Evolutionary conservation across 2,113 vertebrate genomes (phyloP).

Genomic region (Myxocyprinus asiaticus): DNA sequence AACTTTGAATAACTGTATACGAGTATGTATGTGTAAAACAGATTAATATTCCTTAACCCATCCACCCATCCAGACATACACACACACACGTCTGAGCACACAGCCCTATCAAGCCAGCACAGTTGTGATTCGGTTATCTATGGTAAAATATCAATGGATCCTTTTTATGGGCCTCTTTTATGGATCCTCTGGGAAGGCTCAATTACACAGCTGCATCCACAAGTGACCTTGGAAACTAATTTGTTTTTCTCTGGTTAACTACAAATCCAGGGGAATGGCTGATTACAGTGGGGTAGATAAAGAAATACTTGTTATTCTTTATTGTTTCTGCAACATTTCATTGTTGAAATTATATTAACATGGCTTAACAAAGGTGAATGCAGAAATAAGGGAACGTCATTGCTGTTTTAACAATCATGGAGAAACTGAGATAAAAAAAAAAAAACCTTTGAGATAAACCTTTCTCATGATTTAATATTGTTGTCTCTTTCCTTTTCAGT

Average conservation of each 20-base stretch:
- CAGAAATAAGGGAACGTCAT: conserved; percentile 5
- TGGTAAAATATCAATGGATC: conserved; percentile 65
- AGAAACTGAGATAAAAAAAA: too few species aligned
- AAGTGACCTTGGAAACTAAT: conserved; percentile 78
- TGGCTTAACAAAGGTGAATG: conserved; percentile 21
- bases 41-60: too few species aligned
- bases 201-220: conserved; percentile 67
- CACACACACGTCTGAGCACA: conserved; percentile 13
- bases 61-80: not conserved
- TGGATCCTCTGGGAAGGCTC: conserved; percentile 68
- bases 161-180: conserved; percentile 74
- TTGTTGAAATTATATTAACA: conserved; percentile 30
- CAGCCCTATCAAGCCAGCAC: conserved; percentile 6
- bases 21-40: not conserved
- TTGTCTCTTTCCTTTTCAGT: too few species aligned
- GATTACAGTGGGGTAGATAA: conserved; percentile 58
- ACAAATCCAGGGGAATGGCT: conserved; percentile 62
- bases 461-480: too few species aligned
- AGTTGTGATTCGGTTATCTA: conserved; percentile 48
- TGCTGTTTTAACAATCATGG: not conserved
- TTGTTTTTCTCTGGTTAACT: conserved; percentile 71
- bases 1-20: not conserved
- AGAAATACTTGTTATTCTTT: conserved; percentile 50
- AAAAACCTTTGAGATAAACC: too few species aligned
- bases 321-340: conserved; percentile 44